A percentile compares a stretch with the other conserved stretches of the same genome.
Conservation (phyloP, 2,113 vertebrate genomes). For the Grallaria varia region DNA sequence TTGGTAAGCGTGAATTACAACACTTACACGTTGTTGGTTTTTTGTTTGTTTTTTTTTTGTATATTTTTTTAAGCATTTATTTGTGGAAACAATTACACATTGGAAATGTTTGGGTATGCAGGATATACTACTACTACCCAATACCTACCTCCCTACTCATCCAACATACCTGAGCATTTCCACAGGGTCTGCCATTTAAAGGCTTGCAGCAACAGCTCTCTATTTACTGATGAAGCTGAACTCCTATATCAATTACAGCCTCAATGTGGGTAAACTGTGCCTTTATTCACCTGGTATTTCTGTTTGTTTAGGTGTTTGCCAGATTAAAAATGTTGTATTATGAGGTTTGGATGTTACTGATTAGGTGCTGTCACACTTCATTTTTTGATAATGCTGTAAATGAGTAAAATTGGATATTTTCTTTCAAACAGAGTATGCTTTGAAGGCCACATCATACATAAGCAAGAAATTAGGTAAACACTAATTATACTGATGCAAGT, state of each 20-base stretch:
- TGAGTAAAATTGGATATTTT: not conserved
- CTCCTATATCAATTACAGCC: not conserved
- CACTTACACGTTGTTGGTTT: not conserved
- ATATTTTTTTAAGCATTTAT: not conserved
- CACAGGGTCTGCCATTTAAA: not conserved
- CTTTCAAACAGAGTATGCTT: not conserved
- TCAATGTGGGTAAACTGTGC: not conserved
- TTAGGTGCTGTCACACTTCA: not conserved
- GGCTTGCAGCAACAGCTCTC: not conserved
- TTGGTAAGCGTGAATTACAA: not conserved
- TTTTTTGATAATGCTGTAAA: not conserved
- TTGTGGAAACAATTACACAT: not conserved
- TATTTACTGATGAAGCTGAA: not conserved
- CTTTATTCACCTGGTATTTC: not conserved
- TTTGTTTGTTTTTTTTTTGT: too few species aligned
- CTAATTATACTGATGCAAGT: not conserved
- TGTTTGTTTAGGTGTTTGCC: not conserved
- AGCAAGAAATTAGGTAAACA: not conserved
- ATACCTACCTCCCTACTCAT: too few species aligned
- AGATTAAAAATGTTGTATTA: not conserved
- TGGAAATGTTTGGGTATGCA: not conserved
- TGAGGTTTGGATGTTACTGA: not conserved
- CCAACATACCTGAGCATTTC: not conserved
- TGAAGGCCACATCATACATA: not conserved
- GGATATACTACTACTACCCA: not conserved